phyloP scores from a whole-genome alignment of 30 jellyfish, hydroid and myxozoan species.

The Hydra vulgaris region DNA sequence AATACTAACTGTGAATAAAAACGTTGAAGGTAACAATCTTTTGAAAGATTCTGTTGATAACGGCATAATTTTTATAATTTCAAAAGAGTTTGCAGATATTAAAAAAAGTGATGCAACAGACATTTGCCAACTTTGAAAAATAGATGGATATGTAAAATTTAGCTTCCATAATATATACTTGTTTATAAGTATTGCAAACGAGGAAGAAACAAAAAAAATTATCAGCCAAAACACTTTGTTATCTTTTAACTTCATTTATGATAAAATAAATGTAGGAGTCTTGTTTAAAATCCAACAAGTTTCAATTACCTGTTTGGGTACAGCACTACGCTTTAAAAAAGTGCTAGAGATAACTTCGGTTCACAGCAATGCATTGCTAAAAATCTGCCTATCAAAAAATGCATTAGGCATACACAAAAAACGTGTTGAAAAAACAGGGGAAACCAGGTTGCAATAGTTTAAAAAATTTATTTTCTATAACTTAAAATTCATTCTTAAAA shows the following conservation, averaged over 20 bases:
- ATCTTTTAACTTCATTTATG: neutral
- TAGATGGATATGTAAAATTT: conserved; percentile 63
- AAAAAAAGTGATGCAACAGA: conserved; percentile 17
- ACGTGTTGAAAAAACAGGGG: too few relatives aligned
- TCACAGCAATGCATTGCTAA: too few relatives aligned
- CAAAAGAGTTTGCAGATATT: conserved; percentile 2
- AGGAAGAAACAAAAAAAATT: conserved; percentile 12
- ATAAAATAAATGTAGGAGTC: too few relatives aligned
- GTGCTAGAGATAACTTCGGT: too few relatives aligned
- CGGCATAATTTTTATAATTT: neutral
- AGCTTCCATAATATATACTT: conserved; percentile 49
- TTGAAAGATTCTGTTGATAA: conserved; percentile 7
- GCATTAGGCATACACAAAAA: too few relatives aligned
- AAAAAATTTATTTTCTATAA: too few relatives aligned
- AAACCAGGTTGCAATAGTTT: too few relatives aligned
- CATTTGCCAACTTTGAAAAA: conserved; percentile 81
- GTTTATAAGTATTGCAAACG: conserved; percentile 10
- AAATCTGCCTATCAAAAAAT: too few relatives aligned
- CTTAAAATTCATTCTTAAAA: too few relatives aligned
- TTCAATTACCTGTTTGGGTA: too few relatives aligned
- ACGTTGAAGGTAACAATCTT: conserved; percentile 49
- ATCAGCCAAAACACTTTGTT: conserved; percentile 2
- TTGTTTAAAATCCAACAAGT: too few relatives aligned
- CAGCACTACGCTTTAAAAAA: too few relatives aligned
- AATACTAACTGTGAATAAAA: conserved; percentile 40